These are phyloP conservation scores for Amblyteles armatorius DNA, from an alignment of 2,888 invertebrate species.

Conservation along the genomic window DNA sequence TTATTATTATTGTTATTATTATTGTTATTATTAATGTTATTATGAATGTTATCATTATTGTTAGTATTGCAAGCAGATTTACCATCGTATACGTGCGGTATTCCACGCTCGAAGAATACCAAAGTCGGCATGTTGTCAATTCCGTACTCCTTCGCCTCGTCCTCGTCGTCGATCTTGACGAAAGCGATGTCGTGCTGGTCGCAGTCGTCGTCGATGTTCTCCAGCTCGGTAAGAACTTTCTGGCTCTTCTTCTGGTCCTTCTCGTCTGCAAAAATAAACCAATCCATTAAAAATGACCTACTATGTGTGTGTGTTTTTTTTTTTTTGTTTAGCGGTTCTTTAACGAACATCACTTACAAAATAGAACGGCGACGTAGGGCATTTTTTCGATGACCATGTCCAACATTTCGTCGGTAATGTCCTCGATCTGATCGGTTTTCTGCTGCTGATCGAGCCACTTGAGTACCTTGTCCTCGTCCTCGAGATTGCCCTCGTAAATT, in stretches of 20 bases:
- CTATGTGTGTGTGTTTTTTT: background rate
- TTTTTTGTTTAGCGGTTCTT: background rate
- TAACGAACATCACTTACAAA: slow-evolving; percentile 89
- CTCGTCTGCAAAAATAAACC: slow-evolving; percentile 88
- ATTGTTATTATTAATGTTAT: background rate
- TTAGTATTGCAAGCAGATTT: slow-evolving; percentile 22
- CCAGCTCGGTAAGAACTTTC: slow-evolving; percentile 92
- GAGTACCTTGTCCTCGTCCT: slow-evolving; percentile 95
- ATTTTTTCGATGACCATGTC: slow-evolving; percentile 95
- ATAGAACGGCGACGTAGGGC: slow-evolving; percentile 95
- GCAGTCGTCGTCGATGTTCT: slow-evolving; percentile 97
- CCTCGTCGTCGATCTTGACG: slow-evolving; percentile 95
- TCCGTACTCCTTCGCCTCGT: slow-evolving; percentile 95
- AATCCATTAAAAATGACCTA: background rate
- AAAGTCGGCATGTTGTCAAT: slow-evolving; percentile 93
- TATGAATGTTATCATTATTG: background rate
- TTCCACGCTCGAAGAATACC: slow-evolving; percentile 89
- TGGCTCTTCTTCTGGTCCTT: slow-evolving; percentile 96
- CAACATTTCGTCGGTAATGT: slow-evolving; percentile 97
- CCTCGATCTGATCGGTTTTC: slow-evolving; percentile 96
- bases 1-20: background rate
- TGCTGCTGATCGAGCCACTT: slow-evolving; percentile 94
- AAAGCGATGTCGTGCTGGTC: slow-evolving; percentile 96
- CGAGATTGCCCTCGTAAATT: slow-evolving; percentile 92
- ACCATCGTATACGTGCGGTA: slow-evolving; percentile 88